Evolutionary conservation across 2,113 vertebrate species (phyloP).

Genomic region (Saccopteryx leptura): DNA sequence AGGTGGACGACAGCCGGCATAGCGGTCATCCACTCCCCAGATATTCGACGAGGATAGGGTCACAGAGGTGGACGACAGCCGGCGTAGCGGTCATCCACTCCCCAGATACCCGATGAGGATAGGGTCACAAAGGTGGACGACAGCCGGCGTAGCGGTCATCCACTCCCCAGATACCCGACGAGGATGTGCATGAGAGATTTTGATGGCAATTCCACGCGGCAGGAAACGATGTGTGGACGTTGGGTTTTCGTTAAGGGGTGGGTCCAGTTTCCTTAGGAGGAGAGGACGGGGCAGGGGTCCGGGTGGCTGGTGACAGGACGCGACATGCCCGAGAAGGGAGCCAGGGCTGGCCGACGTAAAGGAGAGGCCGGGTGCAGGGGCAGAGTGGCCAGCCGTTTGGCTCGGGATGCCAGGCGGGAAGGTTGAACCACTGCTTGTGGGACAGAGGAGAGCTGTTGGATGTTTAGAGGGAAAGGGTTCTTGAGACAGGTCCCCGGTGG

Average conservation of each 20-base stretch:
- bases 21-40: background rate
- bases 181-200: rapidly evolving
- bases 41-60: background rate
- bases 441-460: background rate
- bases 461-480: background rate
- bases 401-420: background rate
- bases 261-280: background rate
- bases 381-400: rapidly evolving
- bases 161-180: background rate
- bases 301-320: rapidly evolving
- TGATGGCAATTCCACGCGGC: rapidly evolving
- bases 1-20: background rate
- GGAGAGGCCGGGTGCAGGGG: background rate
- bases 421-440: no score
- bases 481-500: rapidly evolving
- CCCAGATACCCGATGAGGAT: no score
- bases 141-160: background rate
- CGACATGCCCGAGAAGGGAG: rapidly evolving
- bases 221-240: no score
- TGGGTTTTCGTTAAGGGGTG: background rate
- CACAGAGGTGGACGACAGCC: background rate
- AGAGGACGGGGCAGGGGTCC: background rate
- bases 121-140: no score
- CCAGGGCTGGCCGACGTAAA: background rate
- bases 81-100: background rate